Conservation (phyloP, 2,888 invertebrate genomes). For the Cinara cedri region DNA sequence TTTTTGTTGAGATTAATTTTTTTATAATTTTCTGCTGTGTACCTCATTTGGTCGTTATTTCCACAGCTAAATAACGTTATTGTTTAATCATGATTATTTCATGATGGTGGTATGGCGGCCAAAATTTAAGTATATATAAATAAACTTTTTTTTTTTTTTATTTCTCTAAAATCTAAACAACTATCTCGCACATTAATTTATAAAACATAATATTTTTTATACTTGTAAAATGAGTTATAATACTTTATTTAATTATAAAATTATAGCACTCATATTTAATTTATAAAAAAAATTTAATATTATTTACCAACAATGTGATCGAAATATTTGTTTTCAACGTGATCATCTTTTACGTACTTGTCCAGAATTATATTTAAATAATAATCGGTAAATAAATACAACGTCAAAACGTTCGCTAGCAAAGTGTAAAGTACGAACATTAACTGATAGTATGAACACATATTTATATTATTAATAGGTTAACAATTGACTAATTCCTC, state of each 20-base stretch:
- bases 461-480: background rate
- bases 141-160: no score
- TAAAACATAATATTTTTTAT: background rate
- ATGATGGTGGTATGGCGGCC: no score
- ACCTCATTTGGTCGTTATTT: no score
- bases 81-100: no score
- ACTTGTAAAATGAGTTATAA: background rate
- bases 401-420: slow-evolving; percentile 22
- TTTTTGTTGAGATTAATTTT: no score
- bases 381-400: slow-evolving; percentile 1
- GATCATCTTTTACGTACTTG: background rate
- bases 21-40: no score
- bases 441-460: background rate
- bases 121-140: no score
- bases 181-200: no score
- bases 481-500: background rate
- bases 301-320: slow-evolving; percentile 62
- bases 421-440: slow-evolving; percentile 19
- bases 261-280: background rate
- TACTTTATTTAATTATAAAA: background rate
- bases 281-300: background rate
- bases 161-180: no score
- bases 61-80: no score
- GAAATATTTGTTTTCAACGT: slow-evolving; percentile 23
- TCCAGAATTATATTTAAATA: slow-evolving; percentile 15